Base-by-base conservation (phyloP, 2,113 vertebrate species). In the Seriola quinqueradiata region DNA sequence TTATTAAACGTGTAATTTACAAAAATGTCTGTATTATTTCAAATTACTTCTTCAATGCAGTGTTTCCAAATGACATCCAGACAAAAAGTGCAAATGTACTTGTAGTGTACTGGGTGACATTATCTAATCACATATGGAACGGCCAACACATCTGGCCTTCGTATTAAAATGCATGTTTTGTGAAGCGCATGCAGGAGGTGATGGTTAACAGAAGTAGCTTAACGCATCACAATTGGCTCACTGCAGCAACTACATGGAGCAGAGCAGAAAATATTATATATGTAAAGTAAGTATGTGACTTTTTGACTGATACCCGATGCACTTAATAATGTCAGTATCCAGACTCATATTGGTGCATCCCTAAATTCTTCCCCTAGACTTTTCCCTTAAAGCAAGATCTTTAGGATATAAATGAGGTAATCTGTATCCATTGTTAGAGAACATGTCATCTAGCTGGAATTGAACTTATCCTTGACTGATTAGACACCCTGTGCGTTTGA, bases 341-440 rank as follows among this genome's bases (percentile, higher is more conserved):
- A 3, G 13, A 40, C 1, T 42, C 2, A 4, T 66, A 3, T 40
- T 6, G 7, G 5, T 60, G 36, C 5, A 40, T 69, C 52, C 16
- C 19, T 38, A 17, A 5, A 7, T 34, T 17, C 8, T 28, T 66
- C 40, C 12, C 4, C 5, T 5, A 6, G 34, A 23, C 50, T 0
- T 13, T 28, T 48, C 52, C 21, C 32, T 86, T 16, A 40, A 52
- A 66, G 44, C 38, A 36, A 70, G 69, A 65, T 59, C 12, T 75
- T 54, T 54, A 52, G n/a, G 25, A 73, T 32, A 44, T 38, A 68
- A 69, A 71, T 40, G 25, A 65, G 10, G 13, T 3, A 34, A 28
- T 57, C 48, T 71, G 28, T 16, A 6, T 67, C 23, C 23, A n/a
- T 55, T 61, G 50, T 21, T n/a, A 52, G 50, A 52, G 52, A 60